Evolutionary conservation across 2,888 invertebrate species (phyloP), one percentile per base, ranked within the genome.

Genomic region (Chirona hameri): DNA sequence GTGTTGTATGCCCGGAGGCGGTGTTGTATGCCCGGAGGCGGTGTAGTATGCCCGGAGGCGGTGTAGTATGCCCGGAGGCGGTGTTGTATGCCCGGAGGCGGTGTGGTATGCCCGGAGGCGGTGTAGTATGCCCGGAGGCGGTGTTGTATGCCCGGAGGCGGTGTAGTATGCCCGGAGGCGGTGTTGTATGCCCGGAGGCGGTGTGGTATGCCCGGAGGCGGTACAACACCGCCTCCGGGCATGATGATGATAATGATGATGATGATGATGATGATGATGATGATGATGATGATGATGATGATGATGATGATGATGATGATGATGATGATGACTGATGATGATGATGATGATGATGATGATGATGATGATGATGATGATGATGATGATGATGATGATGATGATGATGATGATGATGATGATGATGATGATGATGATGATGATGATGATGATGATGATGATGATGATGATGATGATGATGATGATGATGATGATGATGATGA

Each of bases 211-310:
- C n/a, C n/a, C n/a, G n/a, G n/a, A n/a, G n/a, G n/a, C n/a, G n/a
- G n/a, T n/a, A n/a, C n/a, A n/a, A n/a, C n/a, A n/a, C n/a, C n/a
- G n/a, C n/a, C n/a, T n/a, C n/a, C n/a, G n/a, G n/a, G n/a, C n/a
- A 65, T 65, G 65, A 65, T 65, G 65, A 65, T 65, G 65, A 65
- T 65, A n/a, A 65, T 65, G 65, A 65, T 65, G 65, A 65, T 65
- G 65, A 65, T 65, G 65, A 65, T 65, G 65, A 65, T 65, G 65
- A 65, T 65, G 65, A 65, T 65, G 65, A 65, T 65, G 65, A 65
- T 65, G 65, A 65, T 65, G 65, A 65, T 65, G 65, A 65, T 65
- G 65, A 65, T 65, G 65, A 65, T 65, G 65, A 65, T 65, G 65
- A 65, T 65, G 65, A 65, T 65, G 65, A 65, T 65, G 65, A 65